phyloP scores from a whole-genome alignment of 2,888 invertebrate species.

The Machimus rusticus region DNA sequence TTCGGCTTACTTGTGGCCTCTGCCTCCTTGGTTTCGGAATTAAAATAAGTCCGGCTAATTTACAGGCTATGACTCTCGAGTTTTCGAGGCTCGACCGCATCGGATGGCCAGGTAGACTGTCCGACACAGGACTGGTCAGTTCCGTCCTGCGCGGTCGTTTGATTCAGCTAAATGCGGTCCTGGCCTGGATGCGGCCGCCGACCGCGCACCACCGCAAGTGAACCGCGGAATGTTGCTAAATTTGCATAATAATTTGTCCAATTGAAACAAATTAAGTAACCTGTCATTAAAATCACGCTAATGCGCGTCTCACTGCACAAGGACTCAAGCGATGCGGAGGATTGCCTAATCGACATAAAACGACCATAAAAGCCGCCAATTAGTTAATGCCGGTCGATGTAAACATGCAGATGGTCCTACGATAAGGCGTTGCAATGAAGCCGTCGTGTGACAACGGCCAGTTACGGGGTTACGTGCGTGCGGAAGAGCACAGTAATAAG shows the following conservation, averaged over 20 bases:
- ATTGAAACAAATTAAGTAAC: conserved; percentile 24
- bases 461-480: not conserved
- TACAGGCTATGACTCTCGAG: conserved; percentile 41
- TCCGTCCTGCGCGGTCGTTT: not conserved
- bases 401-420: not conserved
- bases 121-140: not conserved
- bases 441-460: conserved; percentile 10
- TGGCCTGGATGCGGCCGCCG: not conserved
- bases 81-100: conserved; percentile 12
- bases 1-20: conserved; percentile 20
- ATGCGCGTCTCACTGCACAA: not conserved
- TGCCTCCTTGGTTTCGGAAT: conserved; percentile 8
- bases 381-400: conserved; percentile 28
- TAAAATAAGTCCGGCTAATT: conserved; percentile 44
- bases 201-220: not conserved
- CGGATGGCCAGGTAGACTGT: not conserved
- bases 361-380: conserved; percentile 42
- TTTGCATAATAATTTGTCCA: conserved; percentile 21
- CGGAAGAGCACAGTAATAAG: conserved; percentile 24
- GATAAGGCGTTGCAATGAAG: conserved; percentile 10
- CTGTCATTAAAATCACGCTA: conserved; percentile 12
- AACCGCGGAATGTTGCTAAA: not conserved
- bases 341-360: conserved; percentile 44
- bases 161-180: not conserved
- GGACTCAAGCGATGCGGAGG: not conserved